Evolutionary conservation across 1,140 invertebrate genomes (phyloP), one percentile per base, ranked within the genome.

Genomic region (Goniozus legneri): DNA sequence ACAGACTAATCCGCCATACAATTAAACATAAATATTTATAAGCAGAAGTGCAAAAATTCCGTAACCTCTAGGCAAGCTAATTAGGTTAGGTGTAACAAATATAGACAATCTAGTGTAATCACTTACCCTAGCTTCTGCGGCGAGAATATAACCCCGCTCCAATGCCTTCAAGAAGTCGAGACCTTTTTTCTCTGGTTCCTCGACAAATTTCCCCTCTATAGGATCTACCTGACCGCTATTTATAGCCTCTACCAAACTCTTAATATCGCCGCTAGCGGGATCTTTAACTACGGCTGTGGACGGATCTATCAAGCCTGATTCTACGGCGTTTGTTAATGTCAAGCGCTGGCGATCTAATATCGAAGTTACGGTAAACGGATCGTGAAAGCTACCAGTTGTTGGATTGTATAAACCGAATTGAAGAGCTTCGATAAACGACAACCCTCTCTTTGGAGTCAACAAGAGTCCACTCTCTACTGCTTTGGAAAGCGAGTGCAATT

Each of bases 101-200:
- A 13, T 15, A 12, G 35, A 1, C 19, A 34, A 48, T 35, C 22
- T 13, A 35, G 33, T 36, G 39, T 37, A 41, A 46, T 55, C 59
- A 88, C 91, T 93, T 84, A 95, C 92, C 89, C 91, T 84, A 67
- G 89, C 87, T 83, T 91, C 88, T 69, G 90, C 91, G 68, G 91
- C 83, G 75, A 94, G 81, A 56, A 94, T 83, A 75, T 88, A 86
- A 63, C 92, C 90, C 72, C 85, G 85, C 65, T 93, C 87, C 65
- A 85, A 80, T 59, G 94, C 94, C 79, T 93, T 92, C 48, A 88
- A 77, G 65, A 95, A 84, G 78, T 92, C 87, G 57, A 92, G 79
- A 65, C 80, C 79, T 60, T 81, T 80, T 46, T 79, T 79, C 64
- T 87, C 81, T 49, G 80, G 75, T 62, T 80, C 74, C 65, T 84